phyloP scores from a whole-genome alignment of 2,888 invertebrate genomes.

The Fragum whitleyi region DNA sequence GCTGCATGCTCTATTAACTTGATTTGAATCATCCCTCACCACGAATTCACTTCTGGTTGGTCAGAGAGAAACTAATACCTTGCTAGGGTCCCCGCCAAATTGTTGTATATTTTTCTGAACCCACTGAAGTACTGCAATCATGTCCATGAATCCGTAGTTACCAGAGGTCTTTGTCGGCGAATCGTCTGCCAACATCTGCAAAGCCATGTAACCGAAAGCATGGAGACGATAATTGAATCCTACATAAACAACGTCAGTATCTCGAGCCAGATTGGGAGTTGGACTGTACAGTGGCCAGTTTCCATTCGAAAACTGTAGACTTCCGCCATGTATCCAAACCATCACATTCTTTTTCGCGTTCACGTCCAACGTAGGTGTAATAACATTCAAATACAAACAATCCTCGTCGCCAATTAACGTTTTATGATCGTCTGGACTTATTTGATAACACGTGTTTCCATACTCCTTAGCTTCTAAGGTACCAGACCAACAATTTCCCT shows the following conservation, averaged over 20 bases:
- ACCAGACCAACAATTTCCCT: constrained; percentile 71
- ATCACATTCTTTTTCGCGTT: constrained; percentile 75
- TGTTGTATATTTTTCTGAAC: constrained; percentile 71
- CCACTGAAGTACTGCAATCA: constrained; percentile 74
- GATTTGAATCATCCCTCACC: too few species aligned
- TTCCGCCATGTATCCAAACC: constrained; percentile 83
- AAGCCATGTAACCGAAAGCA: constrained; percentile 91
- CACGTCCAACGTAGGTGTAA: constrained; percentile 77
- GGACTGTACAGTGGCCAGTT: constrained; percentile 86
- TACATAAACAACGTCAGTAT: constrained; percentile 93
- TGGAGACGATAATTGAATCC: constrained; percentile 93
- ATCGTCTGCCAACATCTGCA: constrained; percentile 83
- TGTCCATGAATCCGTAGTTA: constrained; percentile 79
- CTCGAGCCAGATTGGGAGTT: constrained; percentile 91
- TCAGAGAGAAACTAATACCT: constrained; percentile 44
- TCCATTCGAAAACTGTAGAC: constrained; percentile 68
- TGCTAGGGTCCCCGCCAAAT: constrained; percentile 76
- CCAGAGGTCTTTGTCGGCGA: constrained; percentile 68
- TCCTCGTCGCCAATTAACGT: constrained; percentile 61
- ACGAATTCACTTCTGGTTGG: too few species aligned
- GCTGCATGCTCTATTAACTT: too few species aligned
- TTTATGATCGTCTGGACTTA: constrained; percentile 48
- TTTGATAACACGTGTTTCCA: constrained; percentile 69
- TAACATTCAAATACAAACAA: constrained; percentile 72
- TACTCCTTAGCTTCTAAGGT: constrained; percentile 62